phyloP scores from a whole-genome alignment of 2,888 invertebrate species.

The Ochropacha duplaris region DNA sequence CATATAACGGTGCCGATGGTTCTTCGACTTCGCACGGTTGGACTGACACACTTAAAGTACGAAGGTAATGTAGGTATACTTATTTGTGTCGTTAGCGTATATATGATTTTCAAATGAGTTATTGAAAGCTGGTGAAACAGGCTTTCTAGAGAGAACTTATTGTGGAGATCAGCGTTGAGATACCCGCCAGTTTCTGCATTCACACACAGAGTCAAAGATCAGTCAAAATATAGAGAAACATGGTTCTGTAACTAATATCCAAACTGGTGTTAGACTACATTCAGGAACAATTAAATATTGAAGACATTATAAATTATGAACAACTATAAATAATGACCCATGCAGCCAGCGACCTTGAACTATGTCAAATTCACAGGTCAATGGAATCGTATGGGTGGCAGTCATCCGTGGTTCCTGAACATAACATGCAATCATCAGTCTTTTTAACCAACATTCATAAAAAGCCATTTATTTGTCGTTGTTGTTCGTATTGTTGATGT shows the following conservation, averaged over 20 bases:
- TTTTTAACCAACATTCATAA: background rate
- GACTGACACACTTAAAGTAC: constrained; percentile 33
- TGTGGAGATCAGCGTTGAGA: background rate
- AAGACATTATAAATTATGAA: no score
- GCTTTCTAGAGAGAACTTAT: background rate
- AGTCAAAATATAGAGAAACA: no score
- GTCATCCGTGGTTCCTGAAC: background rate
- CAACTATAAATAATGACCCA: background rate
- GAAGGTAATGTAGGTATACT: background rate
- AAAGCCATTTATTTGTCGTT: background rate
- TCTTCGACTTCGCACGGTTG: constrained; percentile 21
- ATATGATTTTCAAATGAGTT: constrained; percentile 1
- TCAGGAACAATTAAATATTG: no score
- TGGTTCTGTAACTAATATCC: no score
- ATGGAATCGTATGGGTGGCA: background rate
- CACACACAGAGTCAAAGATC: background rate
- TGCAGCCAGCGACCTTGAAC: background rate
- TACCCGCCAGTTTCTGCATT: background rate
- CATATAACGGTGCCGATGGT: constrained; percentile 42
- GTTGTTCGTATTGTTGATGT: background rate
- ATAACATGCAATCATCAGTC: background rate
- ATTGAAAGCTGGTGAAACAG: background rate
- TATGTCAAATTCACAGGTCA: background rate
- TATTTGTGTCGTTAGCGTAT: constrained; percentile 1
- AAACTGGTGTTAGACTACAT: no score